Percentiles rank a stretch among this genome's conserved stretches.
These are phyloP conservation scores for Crotophaga sulcirostris DNA, from an alignment of 2,113 vertebrate species.

Conservation along the genomic window DNA sequence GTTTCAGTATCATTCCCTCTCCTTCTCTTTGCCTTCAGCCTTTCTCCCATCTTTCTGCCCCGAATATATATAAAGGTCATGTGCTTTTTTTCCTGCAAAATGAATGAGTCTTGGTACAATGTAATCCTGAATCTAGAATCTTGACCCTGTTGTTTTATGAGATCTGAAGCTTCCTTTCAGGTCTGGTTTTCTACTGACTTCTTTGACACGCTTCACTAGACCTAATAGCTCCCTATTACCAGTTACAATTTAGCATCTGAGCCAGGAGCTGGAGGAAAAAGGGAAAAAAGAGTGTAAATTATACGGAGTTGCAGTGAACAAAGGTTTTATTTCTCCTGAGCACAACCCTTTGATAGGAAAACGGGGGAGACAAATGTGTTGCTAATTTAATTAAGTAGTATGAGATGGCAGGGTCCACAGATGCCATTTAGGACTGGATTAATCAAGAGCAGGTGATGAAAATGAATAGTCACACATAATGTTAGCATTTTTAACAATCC, in stretches of 20 bases:
- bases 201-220: slow-evolving; percentile 75
- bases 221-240: slow-evolving; percentile 81
- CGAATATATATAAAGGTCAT: slow-evolving; percentile 9
- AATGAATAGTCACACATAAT: slow-evolving; percentile 81
- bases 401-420: slow-evolving; percentile 78
- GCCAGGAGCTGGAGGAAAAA: slow-evolving; percentile 75
- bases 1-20: neutral
- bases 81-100: slow-evolving; percentile 18
- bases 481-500: slow-evolving; percentile 76
- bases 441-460: slow-evolving; percentile 82
- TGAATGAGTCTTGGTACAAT: slow-evolving; percentile 57
- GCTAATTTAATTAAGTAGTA: slow-evolving; percentile 87
- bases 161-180: slow-evolving; percentile 49
- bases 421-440: slow-evolving; percentile 78
- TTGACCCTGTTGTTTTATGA: slow-evolving; percentile 62
- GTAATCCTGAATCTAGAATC: slow-evolving; percentile 52
- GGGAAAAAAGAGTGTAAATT: slow-evolving; percentile 76
- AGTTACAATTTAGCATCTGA: slow-evolving; percentile 79
- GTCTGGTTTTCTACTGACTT: slow-evolving; percentile 67
- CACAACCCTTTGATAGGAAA: slow-evolving; percentile 82
- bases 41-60: neutral
- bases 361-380: slow-evolving; percentile 82
- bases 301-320: slow-evolving; percentile 76
- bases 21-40: neutral
- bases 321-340: slow-evolving; percentile 82